Base-by-base conservation (phyloP, 2,888 invertebrate species). In the Leptothorax acervorum region DNA sequence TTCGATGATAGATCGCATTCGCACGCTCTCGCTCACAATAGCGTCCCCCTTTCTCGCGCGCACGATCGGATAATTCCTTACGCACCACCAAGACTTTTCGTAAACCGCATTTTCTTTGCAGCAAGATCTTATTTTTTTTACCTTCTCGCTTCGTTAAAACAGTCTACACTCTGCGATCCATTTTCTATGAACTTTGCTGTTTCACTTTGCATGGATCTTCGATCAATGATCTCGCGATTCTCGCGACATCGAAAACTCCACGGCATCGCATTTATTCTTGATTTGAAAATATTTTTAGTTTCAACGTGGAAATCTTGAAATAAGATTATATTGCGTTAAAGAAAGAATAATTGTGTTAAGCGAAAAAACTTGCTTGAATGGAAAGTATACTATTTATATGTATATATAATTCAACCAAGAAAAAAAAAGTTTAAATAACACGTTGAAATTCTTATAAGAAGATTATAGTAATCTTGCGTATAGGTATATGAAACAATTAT, bases 11-110 rank as follows among this genome's bases (percentile, higher is more conserved):
- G 45, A 79, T 79, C 57, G 78, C 53, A 42, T 53, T 55, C 53
- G 39, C 31, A 55, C 28, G 53, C 31, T 79, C 45, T 35, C 79
- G n/a, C n/a, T 68, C 78, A 79, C 78, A 68, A 68, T 68, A 45
- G 55, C 45, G 15, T 79, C 35, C 18, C 12, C 35, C 45, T 74
- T 45, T 57, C 42, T 28, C 74, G 42, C 66, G 65, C 18, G 15
- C 65, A 28, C 63, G n/a, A 62, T 75, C 73, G 45, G 15, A 62
- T 63, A 63, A 18, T 15, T 53, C 8, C 11, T 57, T 28, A 28
- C 42, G 15, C 42, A 12, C 23, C 23, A 23, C 23, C 23, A 35
- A n/a, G 11, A 42, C 23, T 12, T 12, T 35, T 71, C n/a, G 23
- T 39, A 23, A 35, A 35, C 35, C 35, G 35, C 35, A 35, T 42